Evolutionary conservation across 2,113 vertebrate species (phyloP).

Genomic region (Pterocles burchelli): DNA sequence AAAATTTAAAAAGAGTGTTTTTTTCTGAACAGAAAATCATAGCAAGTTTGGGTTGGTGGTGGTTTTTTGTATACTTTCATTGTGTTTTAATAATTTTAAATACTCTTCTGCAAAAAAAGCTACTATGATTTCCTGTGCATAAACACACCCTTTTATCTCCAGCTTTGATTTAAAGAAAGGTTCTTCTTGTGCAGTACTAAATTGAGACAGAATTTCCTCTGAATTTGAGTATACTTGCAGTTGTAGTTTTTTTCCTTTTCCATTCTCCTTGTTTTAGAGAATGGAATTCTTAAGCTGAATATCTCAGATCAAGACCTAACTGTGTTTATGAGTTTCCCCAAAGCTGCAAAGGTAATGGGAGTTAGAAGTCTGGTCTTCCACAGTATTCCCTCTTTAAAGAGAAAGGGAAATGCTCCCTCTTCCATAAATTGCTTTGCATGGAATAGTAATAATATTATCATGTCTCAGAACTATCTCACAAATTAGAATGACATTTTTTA

Average conservation of each 20-base stretch:
- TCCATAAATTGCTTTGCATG: not conserved
- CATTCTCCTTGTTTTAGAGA: not conserved
- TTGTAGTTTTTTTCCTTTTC: not conserved
- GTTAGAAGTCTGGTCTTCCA: not conserved
- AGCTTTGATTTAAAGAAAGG: slow-evolving; percentile 2
- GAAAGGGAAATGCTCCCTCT: not conserved
- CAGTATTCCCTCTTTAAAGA: not conserved
- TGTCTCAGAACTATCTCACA: not conserved
- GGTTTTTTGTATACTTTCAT: not conserved
- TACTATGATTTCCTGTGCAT: not conserved
- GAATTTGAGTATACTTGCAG: not conserved
- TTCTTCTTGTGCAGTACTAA: not conserved
- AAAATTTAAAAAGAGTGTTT: not conserved
- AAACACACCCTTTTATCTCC: not conserved
- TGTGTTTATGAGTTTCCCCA: not conserved
- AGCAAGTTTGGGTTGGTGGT: not conserved
- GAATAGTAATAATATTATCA: not conserved
- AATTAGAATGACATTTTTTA: not conserved
- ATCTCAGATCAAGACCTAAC: not conserved
- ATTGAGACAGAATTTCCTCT: not conserved
- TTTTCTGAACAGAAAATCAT: not conserved
- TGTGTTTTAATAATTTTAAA: not conserved
- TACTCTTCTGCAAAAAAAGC: not conserved
- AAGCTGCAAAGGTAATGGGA: not conserved
- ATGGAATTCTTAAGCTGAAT: not conserved